Conservation (phyloP, 2,113 vertebrate genomes). For the Thunnus maccoyii region DNA sequence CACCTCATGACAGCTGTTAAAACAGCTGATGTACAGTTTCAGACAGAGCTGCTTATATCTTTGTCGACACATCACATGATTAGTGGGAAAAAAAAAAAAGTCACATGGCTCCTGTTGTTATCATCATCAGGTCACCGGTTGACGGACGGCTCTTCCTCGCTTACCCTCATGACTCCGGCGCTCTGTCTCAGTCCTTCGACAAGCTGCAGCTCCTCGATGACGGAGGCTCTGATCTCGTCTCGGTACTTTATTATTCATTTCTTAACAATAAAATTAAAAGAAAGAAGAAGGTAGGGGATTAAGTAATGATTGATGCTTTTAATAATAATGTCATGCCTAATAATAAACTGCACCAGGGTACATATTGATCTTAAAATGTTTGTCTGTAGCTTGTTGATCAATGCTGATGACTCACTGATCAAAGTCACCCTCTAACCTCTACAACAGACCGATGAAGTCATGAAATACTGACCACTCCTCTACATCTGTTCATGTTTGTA, state of each 20-base stretch:
- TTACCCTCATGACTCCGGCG: constrained; percentile 88
- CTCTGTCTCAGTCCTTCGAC: constrained; percentile 89
- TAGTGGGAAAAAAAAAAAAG: neutral
- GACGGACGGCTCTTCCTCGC: constrained; percentile 91
- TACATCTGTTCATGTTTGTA: neutral
- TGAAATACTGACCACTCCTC: too few relatives aligned
- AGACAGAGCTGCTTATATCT: neutral
- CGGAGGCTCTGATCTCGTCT: constrained; percentile 88
- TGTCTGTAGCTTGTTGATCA: neutral
- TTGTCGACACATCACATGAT: constrained; percentile 16
- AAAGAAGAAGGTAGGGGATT: neutral
- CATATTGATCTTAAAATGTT: neutral
- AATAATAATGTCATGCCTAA: neutral
- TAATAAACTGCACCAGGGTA: neutral
- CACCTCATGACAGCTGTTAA: neutral
- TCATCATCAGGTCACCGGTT: constrained; percentile 87
- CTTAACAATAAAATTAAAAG: too few relatives aligned
- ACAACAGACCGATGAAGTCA: too few relatives aligned
- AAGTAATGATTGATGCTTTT: neutral
- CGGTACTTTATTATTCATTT: constrained; percentile 79
- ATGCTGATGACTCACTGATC: too few relatives aligned
- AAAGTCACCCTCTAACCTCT: too few relatives aligned
- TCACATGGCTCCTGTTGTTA: constrained; percentile 31
- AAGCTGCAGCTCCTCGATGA: constrained; percentile 92
- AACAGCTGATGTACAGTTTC: neutral